Evolutionary conservation across 2,888 invertebrate genomes (phyloP).

Genomic region (Phymatocera aterrima): DNA sequence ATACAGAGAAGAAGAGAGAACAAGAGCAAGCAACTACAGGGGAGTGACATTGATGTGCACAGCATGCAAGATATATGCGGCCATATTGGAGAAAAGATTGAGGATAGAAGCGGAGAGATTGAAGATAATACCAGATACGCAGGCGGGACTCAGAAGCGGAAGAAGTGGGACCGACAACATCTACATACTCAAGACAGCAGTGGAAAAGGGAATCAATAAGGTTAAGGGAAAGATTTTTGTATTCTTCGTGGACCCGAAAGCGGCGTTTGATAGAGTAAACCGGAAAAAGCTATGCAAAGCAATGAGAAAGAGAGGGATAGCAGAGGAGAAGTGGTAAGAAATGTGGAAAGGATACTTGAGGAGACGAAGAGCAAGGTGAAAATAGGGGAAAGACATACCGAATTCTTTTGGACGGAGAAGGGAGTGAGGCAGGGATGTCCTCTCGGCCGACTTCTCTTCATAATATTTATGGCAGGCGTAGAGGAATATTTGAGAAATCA

Average conservation of each 20-base stretch:
- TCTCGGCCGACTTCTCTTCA: constrained; percentile 33
- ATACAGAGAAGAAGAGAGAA: constrained; percentile 48
- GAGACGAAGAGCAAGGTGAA: background rate
- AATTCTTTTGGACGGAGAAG: constrained; percentile 28
- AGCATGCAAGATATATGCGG: constrained; percentile 40
- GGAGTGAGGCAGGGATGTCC: constrained; percentile 46
- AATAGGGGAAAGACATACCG: too few relatives aligned
- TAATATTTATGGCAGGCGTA: constrained; percentile 26
- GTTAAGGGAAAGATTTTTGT: constrained; percentile 32
- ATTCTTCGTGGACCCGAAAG: constrained; percentile 40
- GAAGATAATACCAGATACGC: background rate
- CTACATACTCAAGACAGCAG: background rate
- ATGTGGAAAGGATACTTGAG: background rate
- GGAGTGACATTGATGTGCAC: constrained; percentile 48
- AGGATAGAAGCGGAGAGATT: background rate
- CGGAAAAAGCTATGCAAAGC: background rate
- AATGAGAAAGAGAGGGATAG: background rate
- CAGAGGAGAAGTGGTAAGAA: background rate
- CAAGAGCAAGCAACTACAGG: constrained; percentile 47
- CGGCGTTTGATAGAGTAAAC: background rate
- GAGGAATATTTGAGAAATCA: constrained; percentile 25
- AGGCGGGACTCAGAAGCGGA: constrained; percentile 38
- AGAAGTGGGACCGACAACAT: constrained; percentile 44
- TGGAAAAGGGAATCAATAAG: background rate
- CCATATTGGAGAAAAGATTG: background rate